Evolutionary conservation across 2,888 invertebrate species (phyloP).

Genomic region (Caenorhabditis zanzibari): DNA sequence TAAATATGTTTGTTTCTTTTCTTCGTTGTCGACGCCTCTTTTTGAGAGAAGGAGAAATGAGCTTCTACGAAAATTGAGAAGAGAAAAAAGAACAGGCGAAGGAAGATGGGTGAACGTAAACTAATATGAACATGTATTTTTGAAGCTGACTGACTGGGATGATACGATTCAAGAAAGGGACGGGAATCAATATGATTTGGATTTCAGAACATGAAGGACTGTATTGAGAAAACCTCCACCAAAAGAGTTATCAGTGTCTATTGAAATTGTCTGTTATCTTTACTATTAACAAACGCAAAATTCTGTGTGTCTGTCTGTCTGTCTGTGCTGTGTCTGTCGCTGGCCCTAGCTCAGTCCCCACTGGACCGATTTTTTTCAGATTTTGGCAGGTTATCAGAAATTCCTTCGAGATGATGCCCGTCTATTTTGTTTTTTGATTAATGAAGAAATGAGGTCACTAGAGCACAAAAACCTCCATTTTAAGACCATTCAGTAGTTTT

Average conservation of each 20-base stretch:
- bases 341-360: too few relatives aligned
- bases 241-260: neutral
- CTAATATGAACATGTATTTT: constrained; percentile 56
- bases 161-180: constrained; percentile 10
- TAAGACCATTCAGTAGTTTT: too few relatives aligned
- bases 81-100: constrained; percentile 22
- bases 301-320: too few relatives aligned
- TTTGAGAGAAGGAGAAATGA: constrained; percentile 6
- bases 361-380: too few relatives aligned
- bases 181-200: constrained; percentile 4
- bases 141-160: constrained; percentile 3
- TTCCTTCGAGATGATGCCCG: too few relatives aligned
- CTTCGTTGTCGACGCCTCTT: constrained; percentile 12
- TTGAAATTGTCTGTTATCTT: too few relatives aligned
- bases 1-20: constrained; percentile 55
- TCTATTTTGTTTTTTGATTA: too few relatives aligned
- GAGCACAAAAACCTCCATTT: too few relatives aligned
- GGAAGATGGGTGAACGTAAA: constrained; percentile 50
- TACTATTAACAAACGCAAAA: too few relatives aligned
- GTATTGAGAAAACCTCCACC: neutral
- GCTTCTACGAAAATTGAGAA: constrained; percentile 60
- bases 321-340: too few relatives aligned
- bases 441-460: too few relatives aligned
- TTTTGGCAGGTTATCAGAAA: too few relatives aligned
- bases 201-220: neutral